Conservation (phyloP, 2,797 vertebrate species). For the Chelmon rostratus region DNA sequence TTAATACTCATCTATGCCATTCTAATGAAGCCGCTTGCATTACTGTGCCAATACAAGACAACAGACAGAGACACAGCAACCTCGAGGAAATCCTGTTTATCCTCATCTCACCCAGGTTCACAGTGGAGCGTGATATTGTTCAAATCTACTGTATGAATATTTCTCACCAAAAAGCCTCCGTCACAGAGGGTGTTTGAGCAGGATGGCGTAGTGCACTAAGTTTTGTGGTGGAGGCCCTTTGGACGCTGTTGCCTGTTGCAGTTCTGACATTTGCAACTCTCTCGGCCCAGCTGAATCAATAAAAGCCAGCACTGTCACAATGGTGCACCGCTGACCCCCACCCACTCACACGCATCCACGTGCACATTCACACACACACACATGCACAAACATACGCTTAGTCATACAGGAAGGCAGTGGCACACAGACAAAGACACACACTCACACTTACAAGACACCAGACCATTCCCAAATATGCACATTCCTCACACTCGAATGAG, state of each 20-base stretch:
- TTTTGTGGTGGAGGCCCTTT: conserved; percentile 41
- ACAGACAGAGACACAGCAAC: neutral
- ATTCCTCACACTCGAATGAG: conserved; percentile 80
- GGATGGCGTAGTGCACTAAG: conserved; percentile 29
- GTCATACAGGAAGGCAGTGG: conserved; percentile 64
- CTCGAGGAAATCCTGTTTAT: neutral
- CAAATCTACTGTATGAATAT: conserved; percentile 14
- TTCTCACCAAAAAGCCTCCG: conserved; percentile 10
- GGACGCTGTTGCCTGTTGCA: conserved; percentile 36
- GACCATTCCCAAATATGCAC: conserved; percentile 74
- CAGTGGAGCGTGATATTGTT: neutral
- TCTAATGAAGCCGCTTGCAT: neutral
- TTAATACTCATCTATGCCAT: neutral
- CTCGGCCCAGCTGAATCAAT: conserved; percentile 78
- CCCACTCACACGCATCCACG: conserved; percentile 25
- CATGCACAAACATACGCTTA: conserved; percentile 63
- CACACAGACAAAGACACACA: conserved; percentile 65
- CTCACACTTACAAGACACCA: conserved; percentile 76
- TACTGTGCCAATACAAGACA: neutral
- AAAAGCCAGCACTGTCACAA: conserved; percentile 67
- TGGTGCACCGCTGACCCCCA: conserved; percentile 63
- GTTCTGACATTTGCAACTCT: conserved; percentile 54
- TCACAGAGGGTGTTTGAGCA: conserved; percentile 26
- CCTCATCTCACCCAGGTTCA: neutral
- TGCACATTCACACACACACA: conserved; percentile 34